Evolutionary conservation across 2,113 vertebrate species (phyloP).

Genomic region (Maccullochella peelii): DNA sequence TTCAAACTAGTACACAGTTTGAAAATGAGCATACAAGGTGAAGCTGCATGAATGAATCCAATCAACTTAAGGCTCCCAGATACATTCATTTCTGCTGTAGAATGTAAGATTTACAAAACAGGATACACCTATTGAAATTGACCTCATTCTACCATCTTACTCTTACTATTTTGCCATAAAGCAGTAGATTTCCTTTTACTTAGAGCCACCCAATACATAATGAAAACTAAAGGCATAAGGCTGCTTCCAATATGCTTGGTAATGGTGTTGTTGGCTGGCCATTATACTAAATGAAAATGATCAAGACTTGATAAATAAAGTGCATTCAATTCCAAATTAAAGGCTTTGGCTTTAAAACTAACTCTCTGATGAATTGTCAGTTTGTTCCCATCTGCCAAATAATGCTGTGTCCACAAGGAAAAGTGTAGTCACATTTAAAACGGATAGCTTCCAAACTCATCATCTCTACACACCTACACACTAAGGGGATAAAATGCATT

Average conservation of each 20-base stretch:
- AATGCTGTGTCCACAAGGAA: neutral
- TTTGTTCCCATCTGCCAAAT: slow-evolving; percentile 1
- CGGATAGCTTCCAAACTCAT: neutral
- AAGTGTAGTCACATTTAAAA: neutral
- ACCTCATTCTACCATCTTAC: neutral
- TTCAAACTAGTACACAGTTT: neutral
- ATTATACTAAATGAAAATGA: neutral
- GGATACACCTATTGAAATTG: neutral
- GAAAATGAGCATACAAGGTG: neutral
- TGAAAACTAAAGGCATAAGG: neutral
- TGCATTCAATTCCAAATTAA: neutral
- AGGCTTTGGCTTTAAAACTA: neutral
- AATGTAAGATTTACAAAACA: neutral
- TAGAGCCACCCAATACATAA: neutral
- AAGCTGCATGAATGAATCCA: neutral
- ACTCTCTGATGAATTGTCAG: neutral
- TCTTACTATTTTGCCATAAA: neutral
- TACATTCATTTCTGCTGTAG: neutral
- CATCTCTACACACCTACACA: neutral
- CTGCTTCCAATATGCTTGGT: neutral
- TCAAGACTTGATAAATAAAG: neutral
- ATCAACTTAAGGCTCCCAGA: neutral
- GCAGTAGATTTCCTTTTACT: neutral
- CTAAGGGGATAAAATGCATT: neutral
- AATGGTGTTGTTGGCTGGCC: neutral